Percentiles rank a stretch among this genome's conserved stretches.
Evolutionary conservation across 2,888 invertebrate species (phyloP).

Genomic region (Cremastinae sp.): DNA sequence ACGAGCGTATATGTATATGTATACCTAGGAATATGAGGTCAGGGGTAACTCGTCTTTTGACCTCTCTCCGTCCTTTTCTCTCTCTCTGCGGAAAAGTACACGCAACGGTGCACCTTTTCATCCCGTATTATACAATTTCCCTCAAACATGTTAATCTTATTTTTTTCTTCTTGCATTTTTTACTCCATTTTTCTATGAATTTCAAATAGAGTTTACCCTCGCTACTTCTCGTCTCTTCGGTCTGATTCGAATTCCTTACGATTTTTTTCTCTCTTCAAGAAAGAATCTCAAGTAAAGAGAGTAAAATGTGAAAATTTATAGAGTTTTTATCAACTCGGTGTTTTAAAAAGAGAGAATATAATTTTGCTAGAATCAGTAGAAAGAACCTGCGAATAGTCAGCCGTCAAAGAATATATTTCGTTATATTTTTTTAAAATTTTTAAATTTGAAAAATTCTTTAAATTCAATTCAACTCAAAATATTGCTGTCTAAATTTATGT

Average conservation of each 20-base stretch:
- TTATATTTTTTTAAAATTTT: too few relatives aligned
- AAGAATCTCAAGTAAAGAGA: neutral
- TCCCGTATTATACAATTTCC: neutral
- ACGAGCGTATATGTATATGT: neutral
- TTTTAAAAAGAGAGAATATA: neutral
- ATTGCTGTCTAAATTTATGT: too few relatives aligned
- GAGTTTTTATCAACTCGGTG: neutral
- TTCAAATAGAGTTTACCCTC: constrained; percentile 32
- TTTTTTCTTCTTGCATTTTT: constrained; percentile 21
- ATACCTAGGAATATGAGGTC: constrained; percentile 13
- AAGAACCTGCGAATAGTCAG: neutral
- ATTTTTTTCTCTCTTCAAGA: neutral
- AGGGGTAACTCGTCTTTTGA: constrained; percentile 11
- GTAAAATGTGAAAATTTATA: neutral
- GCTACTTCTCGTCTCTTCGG: constrained; percentile 11
- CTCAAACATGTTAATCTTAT: constrained; percentile 32
- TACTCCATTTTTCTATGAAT: constrained; percentile 23
- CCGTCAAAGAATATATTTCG: neutral
- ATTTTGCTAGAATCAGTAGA: neutral
- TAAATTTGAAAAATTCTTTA: too few relatives aligned
- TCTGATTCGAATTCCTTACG: neutral
- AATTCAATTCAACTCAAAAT: too few relatives aligned
- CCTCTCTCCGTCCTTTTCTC: neutral
- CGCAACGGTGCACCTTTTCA: neutral
- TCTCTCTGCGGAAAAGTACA: neutral